A percentile compares a stretch with the other conserved stretches of the same genome.
phyloP scores from a whole-genome alignment of 2,113 vertebrate genomes.

The Sula dactylatra region DNA sequence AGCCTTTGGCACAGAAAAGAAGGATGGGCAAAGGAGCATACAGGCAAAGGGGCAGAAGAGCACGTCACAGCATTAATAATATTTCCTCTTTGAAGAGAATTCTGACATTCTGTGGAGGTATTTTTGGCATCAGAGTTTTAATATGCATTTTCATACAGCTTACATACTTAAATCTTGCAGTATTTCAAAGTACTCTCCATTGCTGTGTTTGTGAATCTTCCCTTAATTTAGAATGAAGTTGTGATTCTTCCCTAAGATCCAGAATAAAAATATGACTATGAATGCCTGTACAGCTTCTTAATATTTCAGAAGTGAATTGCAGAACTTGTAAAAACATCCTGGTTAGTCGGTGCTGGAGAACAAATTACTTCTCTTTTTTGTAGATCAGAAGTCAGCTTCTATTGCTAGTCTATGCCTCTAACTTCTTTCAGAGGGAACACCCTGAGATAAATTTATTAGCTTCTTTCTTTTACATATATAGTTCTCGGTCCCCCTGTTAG shows the following conservation, averaged over 20 bases:
- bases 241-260: background rate
- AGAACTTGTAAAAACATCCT: background rate
- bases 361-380: fast-evolving
- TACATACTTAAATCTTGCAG: background rate
- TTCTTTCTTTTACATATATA: background rate
- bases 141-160: background rate
- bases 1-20: background rate
- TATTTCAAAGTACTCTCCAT: background rate
- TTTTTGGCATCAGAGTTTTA: slow-evolving; percentile 34
- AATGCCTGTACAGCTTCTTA: background rate
- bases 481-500: background rate
- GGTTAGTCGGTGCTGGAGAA: background rate
- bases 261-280: background rate
- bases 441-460: background rate
- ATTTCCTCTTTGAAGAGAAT: slow-evolving; percentile 46
- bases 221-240: background rate
- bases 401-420: background rate
- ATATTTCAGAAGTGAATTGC: background rate
- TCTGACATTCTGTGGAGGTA: slow-evolving; percentile 21
- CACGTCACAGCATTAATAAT: slow-evolving; percentile 5
- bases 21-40: background rate
- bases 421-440: background rate
- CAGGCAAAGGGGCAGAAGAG: slow-evolving; percentile 22
- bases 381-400: background rate
- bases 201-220: background rate